Evolutionary conservation across 1,140 invertebrate species (phyloP), one percentile per base, ranked within the genome.

Genomic region (Hylaeus volcanicus): DNA sequence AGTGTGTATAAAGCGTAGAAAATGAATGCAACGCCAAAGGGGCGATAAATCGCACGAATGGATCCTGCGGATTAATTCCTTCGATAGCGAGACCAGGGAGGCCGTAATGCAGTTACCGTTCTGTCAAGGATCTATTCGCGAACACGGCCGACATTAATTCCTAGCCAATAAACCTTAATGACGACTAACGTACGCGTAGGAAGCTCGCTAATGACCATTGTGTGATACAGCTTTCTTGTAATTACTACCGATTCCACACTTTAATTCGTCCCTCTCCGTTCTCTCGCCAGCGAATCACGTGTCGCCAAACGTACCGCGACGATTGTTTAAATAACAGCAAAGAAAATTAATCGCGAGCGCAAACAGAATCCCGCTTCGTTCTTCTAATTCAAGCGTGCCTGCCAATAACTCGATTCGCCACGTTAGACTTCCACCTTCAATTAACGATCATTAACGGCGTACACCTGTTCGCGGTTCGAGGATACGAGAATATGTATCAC

Each of bases 81-180:
- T 15, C 48, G 76, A 75, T 79, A 72, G 11, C 43, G 76, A 48
- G 55, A 15, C 15, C 61, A 26, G 45, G 56, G 60, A 63, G 45
- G 1, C 37, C 64, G 51, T 75, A 68, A 83, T 66, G n/a, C 69
- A 58, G 64, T 79, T 79, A 45, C 45, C 75, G 58, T 85, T 74
- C 65, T 26, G 65, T 65, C 65, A 11, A 39, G 61, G 73, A 83
- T 85, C 43, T 48, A 51, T 75, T 75, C 68, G 45, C 66, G 51
- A 73, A 61, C 66, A 71, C 48, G 74, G 3, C 70, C 60, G 51
- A 56, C 68, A 74, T 83, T 85, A 85, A 82, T 83, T 79, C 45
- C 72, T 56, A 79, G 60, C 71, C 71, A 70, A 82, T 70, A 79
- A 85, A 83, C 76, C 72, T 75, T 79, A 80, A 85, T 68, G 73